These are phyloP conservation scores for Xenops minutus DNA, from an alignment of 2,797 vertebrate genomes.

Conservation along the genomic window DNA sequence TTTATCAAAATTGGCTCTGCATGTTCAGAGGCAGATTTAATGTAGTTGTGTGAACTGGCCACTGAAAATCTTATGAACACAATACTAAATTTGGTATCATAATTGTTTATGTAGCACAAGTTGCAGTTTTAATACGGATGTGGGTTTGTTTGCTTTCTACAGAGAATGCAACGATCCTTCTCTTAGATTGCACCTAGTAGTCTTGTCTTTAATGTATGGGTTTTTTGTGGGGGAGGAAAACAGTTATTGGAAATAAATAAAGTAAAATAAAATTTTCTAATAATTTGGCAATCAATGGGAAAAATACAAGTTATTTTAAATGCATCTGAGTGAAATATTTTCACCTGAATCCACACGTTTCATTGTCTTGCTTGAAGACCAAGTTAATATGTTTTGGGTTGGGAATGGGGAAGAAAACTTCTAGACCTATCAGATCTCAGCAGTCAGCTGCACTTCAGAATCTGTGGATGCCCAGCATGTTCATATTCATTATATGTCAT, in stretches of 20 bases:
- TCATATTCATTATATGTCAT: neutral
- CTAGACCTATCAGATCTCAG: neutral
- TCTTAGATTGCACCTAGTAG: neutral
- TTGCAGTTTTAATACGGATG: neutral
- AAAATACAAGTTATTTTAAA: neutral
- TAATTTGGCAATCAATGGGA: neutral
- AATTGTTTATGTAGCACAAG: neutral
- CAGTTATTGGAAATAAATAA: neutral
- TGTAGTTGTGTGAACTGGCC: neutral
- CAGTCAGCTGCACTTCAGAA: neutral
- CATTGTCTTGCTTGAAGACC: neutral
- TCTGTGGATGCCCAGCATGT: neutral
- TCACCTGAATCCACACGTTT: neutral
- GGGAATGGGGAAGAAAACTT: neutral
- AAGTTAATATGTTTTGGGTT: neutral
- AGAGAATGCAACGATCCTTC: neutral
- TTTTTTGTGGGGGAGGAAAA: neutral
- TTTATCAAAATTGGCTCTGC: neutral
- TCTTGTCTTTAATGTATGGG: fast-evolving
- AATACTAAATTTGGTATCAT: neutral
- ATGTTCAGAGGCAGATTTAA: neutral
- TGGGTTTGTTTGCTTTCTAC: neutral
- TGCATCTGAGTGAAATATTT: neutral
- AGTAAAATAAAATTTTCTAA: neutral
- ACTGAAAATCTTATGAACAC: neutral